phyloP scores from a whole-genome alignment of 2,113 vertebrate species.

The Alethe castanea region DNA sequence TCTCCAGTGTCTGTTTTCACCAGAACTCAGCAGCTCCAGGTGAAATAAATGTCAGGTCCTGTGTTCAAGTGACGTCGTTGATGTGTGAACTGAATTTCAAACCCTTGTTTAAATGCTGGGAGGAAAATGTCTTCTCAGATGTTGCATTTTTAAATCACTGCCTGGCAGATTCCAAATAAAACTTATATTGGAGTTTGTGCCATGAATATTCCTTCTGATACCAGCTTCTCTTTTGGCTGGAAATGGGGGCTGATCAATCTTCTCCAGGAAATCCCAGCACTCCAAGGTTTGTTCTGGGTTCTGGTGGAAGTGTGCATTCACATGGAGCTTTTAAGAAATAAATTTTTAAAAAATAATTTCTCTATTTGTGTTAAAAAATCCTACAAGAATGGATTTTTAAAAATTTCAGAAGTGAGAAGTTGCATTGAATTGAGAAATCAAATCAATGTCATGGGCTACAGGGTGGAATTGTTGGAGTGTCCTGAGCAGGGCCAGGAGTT shows the following conservation, averaged over 20 bases:
- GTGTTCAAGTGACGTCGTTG: neutral
- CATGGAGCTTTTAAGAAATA: neutral
- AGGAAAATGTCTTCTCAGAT: neutral
- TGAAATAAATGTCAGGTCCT: constrained; percentile 32
- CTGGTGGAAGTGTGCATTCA: neutral
- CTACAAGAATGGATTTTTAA: neutral
- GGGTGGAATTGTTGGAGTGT: neutral
- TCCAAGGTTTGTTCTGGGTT: neutral
- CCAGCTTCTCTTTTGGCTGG: neutral
- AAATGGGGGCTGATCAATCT: neutral
- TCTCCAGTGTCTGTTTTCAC: neutral
- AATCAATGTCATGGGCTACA: neutral
- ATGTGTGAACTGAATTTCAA: constrained; percentile 37
- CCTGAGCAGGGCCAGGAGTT: neutral
- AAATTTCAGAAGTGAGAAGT: neutral
- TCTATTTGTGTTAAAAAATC: neutral
- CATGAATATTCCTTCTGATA: neutral
- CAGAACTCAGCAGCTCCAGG: neutral
- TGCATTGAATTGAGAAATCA: neutral
- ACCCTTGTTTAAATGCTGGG: constrained; percentile 4
- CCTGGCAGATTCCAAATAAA: neutral
- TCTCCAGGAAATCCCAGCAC: neutral
- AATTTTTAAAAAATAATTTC: neutral
- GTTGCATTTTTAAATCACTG: neutral
- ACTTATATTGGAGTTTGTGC: neutral